phyloP scores from a whole-genome alignment of 2,888 invertebrate species.

The Platerodrilus igneus region DNA sequence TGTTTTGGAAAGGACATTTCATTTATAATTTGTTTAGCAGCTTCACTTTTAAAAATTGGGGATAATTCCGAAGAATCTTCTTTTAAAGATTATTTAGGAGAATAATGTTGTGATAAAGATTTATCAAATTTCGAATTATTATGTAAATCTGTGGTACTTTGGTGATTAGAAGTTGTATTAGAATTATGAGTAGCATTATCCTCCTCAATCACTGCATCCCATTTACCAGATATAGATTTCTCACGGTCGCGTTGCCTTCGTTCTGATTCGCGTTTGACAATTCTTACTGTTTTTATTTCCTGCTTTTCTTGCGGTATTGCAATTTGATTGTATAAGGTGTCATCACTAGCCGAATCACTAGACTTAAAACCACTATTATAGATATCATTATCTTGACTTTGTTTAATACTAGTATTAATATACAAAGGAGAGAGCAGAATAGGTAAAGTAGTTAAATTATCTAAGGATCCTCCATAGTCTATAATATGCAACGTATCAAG shows the following conservation, averaged over 20 bases:
- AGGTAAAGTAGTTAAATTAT: constrained; percentile 38
- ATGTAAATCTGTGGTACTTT: constrained; percentile 29
- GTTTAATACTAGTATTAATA: constrained; percentile 58
- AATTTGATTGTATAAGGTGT: constrained; percentile 34
- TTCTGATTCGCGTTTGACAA: constrained; percentile 88
- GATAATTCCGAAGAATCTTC: constrained; percentile 59
- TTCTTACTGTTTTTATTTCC: constrained; percentile 89
- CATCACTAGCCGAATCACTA: constrained; percentile 40
- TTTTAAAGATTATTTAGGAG: no score
- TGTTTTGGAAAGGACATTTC: constrained; percentile 60
- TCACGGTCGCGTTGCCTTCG: constrained; percentile 77
- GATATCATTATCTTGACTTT: constrained; percentile 34
- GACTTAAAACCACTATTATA: constrained; percentile 61
- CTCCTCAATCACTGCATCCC: constrained; percentile 47
- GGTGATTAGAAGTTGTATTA: constrained; percentile 36
- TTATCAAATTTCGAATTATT: constrained; percentile 31
- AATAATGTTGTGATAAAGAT: constrained; percentile 32
- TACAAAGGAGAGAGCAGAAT: constrained; percentile 59
- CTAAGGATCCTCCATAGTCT: constrained; percentile 61
- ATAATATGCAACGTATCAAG: constrained; percentile 74
- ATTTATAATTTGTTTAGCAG: constrained; percentile 79
- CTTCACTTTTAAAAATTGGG: constrained; percentile 81
- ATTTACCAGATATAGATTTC: constrained; percentile 50
- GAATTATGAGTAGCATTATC: constrained; percentile 41
- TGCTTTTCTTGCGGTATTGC: constrained; percentile 65